A percentile compares a stretch with the other conserved stretches of the same genome.
These are phyloP conservation scores for Lasioglossum vierecki DNA, from an alignment of 2,888 invertebrate genomes.

Conservation along the genomic window DNA sequence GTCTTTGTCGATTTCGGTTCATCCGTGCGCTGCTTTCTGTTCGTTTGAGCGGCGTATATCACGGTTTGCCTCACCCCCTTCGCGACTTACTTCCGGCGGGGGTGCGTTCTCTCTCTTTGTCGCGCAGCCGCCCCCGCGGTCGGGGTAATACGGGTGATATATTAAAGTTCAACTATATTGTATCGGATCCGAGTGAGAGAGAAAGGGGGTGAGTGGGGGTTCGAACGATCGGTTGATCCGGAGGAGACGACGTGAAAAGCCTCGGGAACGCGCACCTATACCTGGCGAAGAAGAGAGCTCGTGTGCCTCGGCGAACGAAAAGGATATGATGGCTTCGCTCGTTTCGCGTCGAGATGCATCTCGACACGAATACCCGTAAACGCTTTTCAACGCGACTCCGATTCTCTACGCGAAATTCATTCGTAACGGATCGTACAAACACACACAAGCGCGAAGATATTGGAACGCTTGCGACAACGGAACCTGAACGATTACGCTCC, in stretches of 20 bases:
- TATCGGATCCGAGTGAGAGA: slow-evolving; percentile 47
- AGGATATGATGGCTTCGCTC: slow-evolving; percentile 45
- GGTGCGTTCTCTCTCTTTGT: slow-evolving; percentile 31
- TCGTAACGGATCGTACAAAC: slow-evolving; percentile 13
- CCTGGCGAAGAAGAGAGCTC: slow-evolving; percentile 1
- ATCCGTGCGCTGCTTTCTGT: slow-evolving; percentile 42
- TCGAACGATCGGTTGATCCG: slow-evolving; percentile 67
- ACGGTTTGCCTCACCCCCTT: not conserved
- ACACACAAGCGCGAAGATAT: not conserved
- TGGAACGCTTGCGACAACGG: not conserved
- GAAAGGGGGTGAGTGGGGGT: not conserved
- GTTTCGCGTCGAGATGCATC: slow-evolving; percentile 51
- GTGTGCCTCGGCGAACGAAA: slow-evolving; percentile 13
- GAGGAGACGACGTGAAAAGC: slow-evolving; percentile 61
- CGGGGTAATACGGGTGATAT: slow-evolving; percentile 70
- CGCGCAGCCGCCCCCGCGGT: slow-evolving; percentile 33
- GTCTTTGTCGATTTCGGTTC: slow-evolving; percentile 55
- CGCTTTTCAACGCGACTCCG: slow-evolving; percentile 53
- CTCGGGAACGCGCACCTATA: slow-evolving; percentile 37
- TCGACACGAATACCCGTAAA: slow-evolving; percentile 56
- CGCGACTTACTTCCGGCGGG: slow-evolving; percentile 14
- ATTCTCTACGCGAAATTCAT: slow-evolving; percentile 54
- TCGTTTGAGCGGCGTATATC: not conserved
- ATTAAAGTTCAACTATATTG: slow-evolving; percentile 70
- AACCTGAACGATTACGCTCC: not conserved